These are phyloP conservation scores for Heterochromis multidens DNA, from an alignment of 2,113 vertebrate genomes.

Conservation along the genomic window DNA sequence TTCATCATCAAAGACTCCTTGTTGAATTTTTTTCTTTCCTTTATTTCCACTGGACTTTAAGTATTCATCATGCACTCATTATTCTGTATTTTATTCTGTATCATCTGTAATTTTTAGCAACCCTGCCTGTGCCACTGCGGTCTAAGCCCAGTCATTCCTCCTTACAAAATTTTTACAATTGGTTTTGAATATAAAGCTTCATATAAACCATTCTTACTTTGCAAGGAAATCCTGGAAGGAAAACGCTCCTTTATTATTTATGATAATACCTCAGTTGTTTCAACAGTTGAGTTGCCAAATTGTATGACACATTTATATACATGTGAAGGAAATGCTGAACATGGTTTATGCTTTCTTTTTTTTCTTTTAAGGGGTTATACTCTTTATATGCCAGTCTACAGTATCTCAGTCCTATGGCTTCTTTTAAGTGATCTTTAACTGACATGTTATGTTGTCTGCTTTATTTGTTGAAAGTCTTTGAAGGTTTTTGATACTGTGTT, in stretches of 20 bases:
- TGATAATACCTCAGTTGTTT: neutral
- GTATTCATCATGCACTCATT: neutral
- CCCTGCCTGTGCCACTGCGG: neutral
- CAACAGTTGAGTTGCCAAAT: neutral
- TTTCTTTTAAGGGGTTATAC: no score
- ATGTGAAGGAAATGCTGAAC: neutral
- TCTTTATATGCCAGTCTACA: no score
- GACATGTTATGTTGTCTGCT: neutral
- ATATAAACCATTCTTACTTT: neutral
- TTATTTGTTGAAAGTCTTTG: neutral
- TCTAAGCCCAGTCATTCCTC: neutral
- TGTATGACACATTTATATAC: neutral
- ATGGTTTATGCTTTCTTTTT: no score
- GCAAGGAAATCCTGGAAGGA: neutral
- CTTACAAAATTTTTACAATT: neutral
- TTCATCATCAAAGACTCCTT: neutral
- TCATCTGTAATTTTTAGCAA: neutral
- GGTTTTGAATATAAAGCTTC: neutral
- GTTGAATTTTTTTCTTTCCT: neutral
- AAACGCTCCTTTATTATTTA: neutral
- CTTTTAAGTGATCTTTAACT: neutral
- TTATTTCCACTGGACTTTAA: neutral
- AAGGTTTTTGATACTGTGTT: no score
- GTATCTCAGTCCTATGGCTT: neutral
- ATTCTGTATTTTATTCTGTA: neutral